phyloP scores from a whole-genome alignment of 2,113 vertebrate genomes.

The Chaetodon auriga region DNA sequence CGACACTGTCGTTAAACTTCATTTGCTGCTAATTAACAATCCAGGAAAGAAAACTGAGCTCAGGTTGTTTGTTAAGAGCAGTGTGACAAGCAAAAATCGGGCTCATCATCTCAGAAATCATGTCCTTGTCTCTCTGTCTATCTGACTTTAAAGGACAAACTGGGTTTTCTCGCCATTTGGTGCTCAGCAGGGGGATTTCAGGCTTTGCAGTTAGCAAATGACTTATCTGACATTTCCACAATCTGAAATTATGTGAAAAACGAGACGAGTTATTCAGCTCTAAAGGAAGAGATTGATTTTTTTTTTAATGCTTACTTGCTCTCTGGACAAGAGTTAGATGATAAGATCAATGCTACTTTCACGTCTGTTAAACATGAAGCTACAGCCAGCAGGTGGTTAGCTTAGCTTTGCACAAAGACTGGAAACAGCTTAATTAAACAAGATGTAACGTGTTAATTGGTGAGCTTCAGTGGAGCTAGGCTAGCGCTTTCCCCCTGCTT shows the following conservation, averaged over 20 bases:
- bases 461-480: too few species aligned
- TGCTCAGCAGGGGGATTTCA: conserved; percentile 31
- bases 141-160: conserved; percentile 10
- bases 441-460: too few species aligned
- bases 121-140: not conserved
- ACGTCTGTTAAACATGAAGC: not conserved
- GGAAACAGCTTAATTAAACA: not conserved
- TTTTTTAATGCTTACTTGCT: not conserved
- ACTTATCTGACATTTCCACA: conserved; percentile 42
- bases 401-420: conserved; percentile 21
- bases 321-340: not conserved
- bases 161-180: conserved; percentile 32
- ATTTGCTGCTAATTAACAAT: too few species aligned
- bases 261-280: not conserved
- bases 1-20: not conserved
- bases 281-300: not conserved
- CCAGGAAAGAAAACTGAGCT: not conserved
- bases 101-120: not conserved
- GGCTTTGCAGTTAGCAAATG: conserved; percentile 1
- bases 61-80: not conserved
- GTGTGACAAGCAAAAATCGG: not conserved
- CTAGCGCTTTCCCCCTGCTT: too few species aligned
- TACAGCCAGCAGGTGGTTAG: too few species aligned
- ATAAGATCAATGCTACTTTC: not conserved
- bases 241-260: not conserved